Evolutionary conservation across 2,888 invertebrate species (phyloP).

Genomic region (Lithophane socia): DNA sequence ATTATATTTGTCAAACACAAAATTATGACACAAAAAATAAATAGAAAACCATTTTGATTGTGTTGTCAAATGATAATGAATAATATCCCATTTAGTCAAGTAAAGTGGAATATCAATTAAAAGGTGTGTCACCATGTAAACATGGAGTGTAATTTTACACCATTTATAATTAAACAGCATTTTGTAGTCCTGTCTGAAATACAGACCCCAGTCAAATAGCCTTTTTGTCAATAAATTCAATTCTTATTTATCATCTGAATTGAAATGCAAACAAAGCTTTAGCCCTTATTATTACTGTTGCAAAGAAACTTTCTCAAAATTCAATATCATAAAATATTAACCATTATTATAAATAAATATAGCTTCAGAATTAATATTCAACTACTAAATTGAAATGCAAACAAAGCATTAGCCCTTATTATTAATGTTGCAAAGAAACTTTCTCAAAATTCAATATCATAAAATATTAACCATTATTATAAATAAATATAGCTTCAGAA

Average conservation of each 20-base stretch:
- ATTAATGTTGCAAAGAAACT: not conserved
- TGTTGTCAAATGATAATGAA: not conserved
- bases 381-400: no score
- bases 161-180: not conserved
- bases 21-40: not conserved
- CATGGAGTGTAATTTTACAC: not conserved
- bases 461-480: not conserved
- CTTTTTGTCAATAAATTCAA: not conserved
- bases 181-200: not conserved
- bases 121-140: not conserved
- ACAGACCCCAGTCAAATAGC: not conserved
- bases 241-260: no score
- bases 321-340: not conserved
- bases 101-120: not conserved
- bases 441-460: not conserved
- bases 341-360: not conserved
- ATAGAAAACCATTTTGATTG: not conserved
- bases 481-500: not conserved
- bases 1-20: not conserved
- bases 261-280: no score
- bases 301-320: not conserved
- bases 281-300: not conserved
- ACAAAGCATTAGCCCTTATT: no score
- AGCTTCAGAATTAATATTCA: slow-evolving; percentile 33
- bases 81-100: no score